phyloP scores from a whole-genome alignment of 2,797 vertebrate species.

The Hypotaenidia okinawae region DNA sequence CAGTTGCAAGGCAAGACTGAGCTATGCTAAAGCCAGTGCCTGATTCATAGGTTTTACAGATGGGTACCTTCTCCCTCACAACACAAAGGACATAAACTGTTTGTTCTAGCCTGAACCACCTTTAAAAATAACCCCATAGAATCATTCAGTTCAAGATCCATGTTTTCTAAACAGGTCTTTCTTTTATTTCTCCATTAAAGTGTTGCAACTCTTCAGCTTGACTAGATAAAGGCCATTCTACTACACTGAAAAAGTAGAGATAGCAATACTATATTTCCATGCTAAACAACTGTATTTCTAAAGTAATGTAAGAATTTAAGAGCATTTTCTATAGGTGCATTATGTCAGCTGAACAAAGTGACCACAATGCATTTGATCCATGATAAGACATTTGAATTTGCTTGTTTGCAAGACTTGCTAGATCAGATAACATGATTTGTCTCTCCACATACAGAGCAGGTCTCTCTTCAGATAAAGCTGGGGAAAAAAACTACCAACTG shows the following conservation, averaged over 20 bases:
- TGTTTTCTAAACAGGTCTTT: neutral
- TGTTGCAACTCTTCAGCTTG: neutral
- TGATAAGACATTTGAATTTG: conserved; percentile 6
- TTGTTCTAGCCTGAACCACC: neutral
- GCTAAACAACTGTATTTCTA: neutral
- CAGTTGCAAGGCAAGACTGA: neutral
- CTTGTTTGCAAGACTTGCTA: neutral
- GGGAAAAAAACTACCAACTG: neutral
- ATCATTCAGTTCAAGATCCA: neutral
- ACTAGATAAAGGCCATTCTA: neutral
- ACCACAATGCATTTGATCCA: conserved; percentile 9
- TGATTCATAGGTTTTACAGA: neutral
- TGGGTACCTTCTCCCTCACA: neutral
- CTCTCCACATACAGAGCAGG: neutral
- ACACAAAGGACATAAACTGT: neutral
- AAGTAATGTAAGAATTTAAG: neutral
- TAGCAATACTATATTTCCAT: neutral
- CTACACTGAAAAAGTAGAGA: neutral
- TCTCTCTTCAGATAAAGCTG: neutral
- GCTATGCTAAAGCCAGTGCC: neutral
- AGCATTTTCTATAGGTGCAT: neutral
- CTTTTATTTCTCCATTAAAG: neutral
- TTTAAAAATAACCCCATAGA: neutral
- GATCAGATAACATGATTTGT: neutral
- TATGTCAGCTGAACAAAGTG: neutral